Base-by-base conservation (phyloP, 2,888 invertebrate genomes). In the Endomychus coccineus region DNA sequence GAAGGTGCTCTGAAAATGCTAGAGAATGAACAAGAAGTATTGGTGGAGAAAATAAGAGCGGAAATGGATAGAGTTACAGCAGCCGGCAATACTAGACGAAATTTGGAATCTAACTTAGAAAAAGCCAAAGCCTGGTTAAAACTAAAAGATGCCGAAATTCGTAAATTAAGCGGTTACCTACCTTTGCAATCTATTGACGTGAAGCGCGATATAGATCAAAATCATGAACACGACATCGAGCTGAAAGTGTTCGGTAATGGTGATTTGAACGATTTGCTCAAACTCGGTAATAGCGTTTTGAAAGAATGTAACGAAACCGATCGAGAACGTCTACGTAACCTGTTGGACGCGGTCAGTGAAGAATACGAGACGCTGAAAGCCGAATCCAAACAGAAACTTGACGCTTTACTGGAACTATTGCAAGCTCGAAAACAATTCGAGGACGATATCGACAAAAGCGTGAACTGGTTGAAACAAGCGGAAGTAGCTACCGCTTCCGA, bases 391-490 rank as follows among this genome's bases (percentile, higher is more conserved):
- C 80, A 82, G 36, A 84, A 84, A 52, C 73, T 83, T 42, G 73
- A 78, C 39, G 76, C 78, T 1, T 64, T 91, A 15, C 75, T 73
- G 22, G 83, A 84, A 64, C 69, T 87, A 7, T 66, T 88, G 7
- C 79, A 83, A 60, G 80, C 82, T 9, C 75, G 92, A 41, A 83
- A 78, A 54, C 75, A 82, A 28, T 88, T 90, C 51, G 94, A 95
- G 65, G 74, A 74, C 25, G 83, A 86, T 41, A 73, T 87, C 29
- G 82, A 84, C 38, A 80, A 81, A 52, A 82, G 88, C 57, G 80
- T 84, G 45, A 79, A 84, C 51, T 95, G 94, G 94, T 70, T 92
- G 22, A 84, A 87, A 49, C 87, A 94, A 67, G 88, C 88, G 16
- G 91, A 92, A 64, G 84, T 87, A 1, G 83, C 86, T 2, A 82